These are phyloP conservation scores for Pristionchus fissidentatus DNA, from an alignment of 2,888 invertebrate species.

Conservation along the genomic window DNA sequence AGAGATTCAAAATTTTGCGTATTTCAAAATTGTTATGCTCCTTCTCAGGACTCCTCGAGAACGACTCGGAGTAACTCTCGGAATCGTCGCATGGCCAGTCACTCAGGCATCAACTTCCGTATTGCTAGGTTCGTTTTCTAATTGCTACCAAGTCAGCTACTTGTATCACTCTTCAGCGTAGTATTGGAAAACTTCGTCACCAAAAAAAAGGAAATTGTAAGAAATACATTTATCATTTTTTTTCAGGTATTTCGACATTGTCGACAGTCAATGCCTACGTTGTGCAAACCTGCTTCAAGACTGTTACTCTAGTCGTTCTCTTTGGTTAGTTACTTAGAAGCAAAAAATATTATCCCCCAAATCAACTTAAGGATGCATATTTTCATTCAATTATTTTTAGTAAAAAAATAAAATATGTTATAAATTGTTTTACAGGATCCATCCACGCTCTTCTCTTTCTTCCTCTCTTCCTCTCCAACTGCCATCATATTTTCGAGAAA, in stretches of 20 bases:
- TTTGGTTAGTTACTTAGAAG: constrained; percentile 57
- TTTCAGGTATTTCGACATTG: constrained; percentile 63
- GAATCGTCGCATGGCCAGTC: constrained; percentile 70
- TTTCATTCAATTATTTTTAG: no score
- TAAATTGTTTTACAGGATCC: constrained; percentile 62
- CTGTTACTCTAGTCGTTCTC: constrained; percentile 66
- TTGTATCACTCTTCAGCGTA: no score
- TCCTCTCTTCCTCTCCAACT: constrained; percentile 61
- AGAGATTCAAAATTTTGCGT: neutral
- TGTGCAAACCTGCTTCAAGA: constrained; percentile 71
- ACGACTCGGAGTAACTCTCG: constrained; percentile 54
- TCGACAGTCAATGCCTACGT: constrained; percentile 68
- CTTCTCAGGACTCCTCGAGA: constrained; percentile 48
- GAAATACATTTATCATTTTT: neutral
- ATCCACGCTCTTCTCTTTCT: constrained; percentile 69
- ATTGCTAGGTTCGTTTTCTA: constrained; percentile 49
- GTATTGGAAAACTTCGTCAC: no score
- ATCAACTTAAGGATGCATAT: neutral
- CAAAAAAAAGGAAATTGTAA: no score
- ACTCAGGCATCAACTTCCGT: constrained; percentile 67
- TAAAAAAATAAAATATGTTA: no score
- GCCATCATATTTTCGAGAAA: constrained; percentile 48
- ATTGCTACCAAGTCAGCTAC: neutral
- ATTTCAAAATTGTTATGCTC: neutral
- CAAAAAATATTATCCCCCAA: neutral